Evolutionary conservation across 2,888 invertebrate species (phyloP), one percentile per base, ranked within the genome.

Genomic region (Tipula vernalis): DNA sequence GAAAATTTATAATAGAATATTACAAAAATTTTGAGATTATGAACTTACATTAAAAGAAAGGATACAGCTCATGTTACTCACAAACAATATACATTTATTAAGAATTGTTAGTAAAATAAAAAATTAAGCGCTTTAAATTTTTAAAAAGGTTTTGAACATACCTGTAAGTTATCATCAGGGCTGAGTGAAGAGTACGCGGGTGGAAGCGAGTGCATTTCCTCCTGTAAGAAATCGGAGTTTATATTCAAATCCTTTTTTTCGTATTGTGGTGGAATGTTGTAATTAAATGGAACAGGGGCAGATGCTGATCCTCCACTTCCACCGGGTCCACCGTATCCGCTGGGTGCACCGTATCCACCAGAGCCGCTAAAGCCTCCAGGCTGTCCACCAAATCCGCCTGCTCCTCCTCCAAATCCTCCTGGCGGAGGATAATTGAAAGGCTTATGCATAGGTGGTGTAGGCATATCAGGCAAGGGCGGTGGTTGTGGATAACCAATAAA

Each of bases 401-500:
- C 88, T 3, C 89, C 89, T 83, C 89, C 39, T 13, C 44, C 41
- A 86, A n/a, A 86, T 89, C 90, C 91, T 90, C 92, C 92, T 13
- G 95, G 90, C 3, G 90, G 89, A 57, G 91, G 96, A 91, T 96
- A 96, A 89, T 92, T 93, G 89, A 96, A 96, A 0, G 95, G 94
- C 88, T 92, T 93, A 87, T 89, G 92, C 57, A 91, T 92, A 18
- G 93, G 93, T 0, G 93, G 93, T n/a, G 92, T 89, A 0, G 93
- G 92, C 91, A 92, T 89, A 86, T 91, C 90, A 2, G 95, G 95
- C 89, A 95, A 91, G 10, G 93, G 90, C 1, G 96, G 96, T 87
- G 95, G 93, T 87, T 93, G 94, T 1, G 97, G 96, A 91, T 94
- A 97, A 0, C 96, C 97, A 88, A 96, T 94, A 90, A 97, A 97